These are phyloP conservation scores for Coleophora deauratella DNA, from an alignment of 2,888 invertebrate species.

Conservation along the genomic window DNA sequence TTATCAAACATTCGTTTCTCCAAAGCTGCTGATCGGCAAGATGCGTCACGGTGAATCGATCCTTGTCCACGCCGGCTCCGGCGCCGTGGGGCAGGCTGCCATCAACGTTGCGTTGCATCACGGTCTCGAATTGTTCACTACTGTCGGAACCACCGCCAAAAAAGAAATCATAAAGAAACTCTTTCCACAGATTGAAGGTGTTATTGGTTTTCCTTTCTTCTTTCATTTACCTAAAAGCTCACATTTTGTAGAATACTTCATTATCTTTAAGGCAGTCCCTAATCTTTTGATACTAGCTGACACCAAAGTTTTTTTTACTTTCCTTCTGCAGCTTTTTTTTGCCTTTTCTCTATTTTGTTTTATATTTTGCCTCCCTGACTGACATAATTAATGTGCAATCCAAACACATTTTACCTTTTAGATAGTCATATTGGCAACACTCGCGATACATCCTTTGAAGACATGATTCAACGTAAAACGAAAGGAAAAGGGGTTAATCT, in stretches of 20 bases:
- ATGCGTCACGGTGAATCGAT: conserved; percentile 88
- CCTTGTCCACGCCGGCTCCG: conserved; percentile 94
- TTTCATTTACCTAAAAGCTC: no score
- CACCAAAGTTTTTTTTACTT: background rate
- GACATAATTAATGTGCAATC: background rate
- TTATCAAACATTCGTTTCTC: conserved; percentile 57
- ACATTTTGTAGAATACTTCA: no score
- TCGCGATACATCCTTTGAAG: conserved; percentile 89
- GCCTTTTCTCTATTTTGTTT: background rate
- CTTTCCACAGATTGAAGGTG: conserved; percentile 83
- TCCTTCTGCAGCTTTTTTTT: background rate
- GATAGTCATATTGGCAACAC: conserved; percentile 88
- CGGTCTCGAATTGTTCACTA: conserved; percentile 94
- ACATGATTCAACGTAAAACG: conserved; percentile 85
- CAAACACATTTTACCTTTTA: conserved; percentile 26
- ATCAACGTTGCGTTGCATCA: conserved; percentile 93
- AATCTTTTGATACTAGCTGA: background rate
- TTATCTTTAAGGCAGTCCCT: no score
- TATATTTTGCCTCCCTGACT: background rate
- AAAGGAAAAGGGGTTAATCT: conserved; percentile 92
- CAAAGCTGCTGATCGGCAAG: conserved; percentile 76
- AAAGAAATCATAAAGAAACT: conserved; percentile 89
- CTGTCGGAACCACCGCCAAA: conserved; percentile 92
- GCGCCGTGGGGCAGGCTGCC: conserved; percentile 98
- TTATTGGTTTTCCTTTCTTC: background rate